Conservation (phyloP, 2,888 invertebrate genomes). For the Junonia oenone region DNA sequence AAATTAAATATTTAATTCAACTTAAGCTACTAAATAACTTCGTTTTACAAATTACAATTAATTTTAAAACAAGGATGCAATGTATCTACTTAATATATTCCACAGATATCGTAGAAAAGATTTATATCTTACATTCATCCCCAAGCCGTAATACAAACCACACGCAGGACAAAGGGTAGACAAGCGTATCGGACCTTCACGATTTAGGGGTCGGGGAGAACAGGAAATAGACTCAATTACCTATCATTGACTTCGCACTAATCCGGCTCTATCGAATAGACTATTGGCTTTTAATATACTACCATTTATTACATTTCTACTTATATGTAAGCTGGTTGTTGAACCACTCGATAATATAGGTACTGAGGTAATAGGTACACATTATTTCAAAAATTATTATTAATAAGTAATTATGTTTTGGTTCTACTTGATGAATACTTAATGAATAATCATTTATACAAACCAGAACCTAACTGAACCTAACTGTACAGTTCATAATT, state of each 20-base stretch:
- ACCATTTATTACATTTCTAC: not conserved
- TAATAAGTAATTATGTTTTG: no score
- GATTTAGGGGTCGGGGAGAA: conserved; percentile 43
- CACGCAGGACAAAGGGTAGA: conserved; percentile 35
- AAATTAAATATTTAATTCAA: no score
- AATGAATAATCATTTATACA: no score
- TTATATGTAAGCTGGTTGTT: not conserved
- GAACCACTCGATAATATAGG: no score
- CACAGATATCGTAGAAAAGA: not conserved
- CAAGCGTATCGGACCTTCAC: conserved; percentile 43
- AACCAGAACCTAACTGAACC: no score
- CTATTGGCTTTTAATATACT: conserved; percentile 21
- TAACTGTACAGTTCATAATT: no score
- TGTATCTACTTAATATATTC: not conserved
- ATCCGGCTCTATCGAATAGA: conserved; percentile 38
- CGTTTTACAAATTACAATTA: no score
- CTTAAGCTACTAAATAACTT: no score
- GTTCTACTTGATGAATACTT: no score
- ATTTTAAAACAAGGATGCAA: not conserved
- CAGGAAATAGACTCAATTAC: conserved; percentile 53
- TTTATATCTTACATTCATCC: conserved; percentile 23
- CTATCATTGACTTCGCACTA: conserved; percentile 41
- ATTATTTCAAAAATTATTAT: no score
- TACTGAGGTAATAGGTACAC: no score
- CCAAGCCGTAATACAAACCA: conserved; percentile 19